Evolutionary conservation across 2,888 invertebrate species (phyloP), one percentile per base, ranked within the genome.

Genomic region (Drosophila differens): DNA sequence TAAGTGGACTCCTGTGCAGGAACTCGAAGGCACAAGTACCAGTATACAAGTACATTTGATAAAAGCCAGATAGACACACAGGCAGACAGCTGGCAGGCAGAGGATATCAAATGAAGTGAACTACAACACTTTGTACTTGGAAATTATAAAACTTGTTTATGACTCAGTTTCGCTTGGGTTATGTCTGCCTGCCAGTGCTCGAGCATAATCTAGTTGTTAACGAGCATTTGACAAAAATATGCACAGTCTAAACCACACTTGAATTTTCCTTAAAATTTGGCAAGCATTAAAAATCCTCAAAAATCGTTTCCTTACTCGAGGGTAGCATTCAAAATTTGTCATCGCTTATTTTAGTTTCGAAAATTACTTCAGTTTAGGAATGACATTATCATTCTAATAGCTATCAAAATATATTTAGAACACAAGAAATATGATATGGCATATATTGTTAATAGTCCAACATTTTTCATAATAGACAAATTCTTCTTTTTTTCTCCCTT

Each of bases 81-180:
- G 55, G 30, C 44, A 22, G 32, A 58, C n/a, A 47, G 52, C 55
- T 47, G 55, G 14, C 28, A 19, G 39, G 53, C 44, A 52, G 57
- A 67, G 67, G 60, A 53, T 44, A 52, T 41, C 55, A 70, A 79
- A 82, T 74, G 41, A 82, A 74, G 55, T 81, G 62, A 70, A 65
- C 60, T 60, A 44, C 47, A 37, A 52, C 64, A 62, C 37, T 67
- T 67, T 49, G 67, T 81, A 83, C 68, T 66, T 44, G 63, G 69
- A 71, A 67, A 79, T 84, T 82, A 89, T 81, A 84, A 83, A 89
- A 76, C 71, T 81, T 82, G 79, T 91, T 89, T 85, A 87, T 84
- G 82, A 76, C 63, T 69, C 58, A 25, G 68, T 55, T 75, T 62
- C 70, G 51, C 55, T 74, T 69, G 49, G 62, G 59, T 69, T 30